Conservation (phyloP, 2,113 vertebrate genomes). For the Oxyruncus cristatus region DNA sequence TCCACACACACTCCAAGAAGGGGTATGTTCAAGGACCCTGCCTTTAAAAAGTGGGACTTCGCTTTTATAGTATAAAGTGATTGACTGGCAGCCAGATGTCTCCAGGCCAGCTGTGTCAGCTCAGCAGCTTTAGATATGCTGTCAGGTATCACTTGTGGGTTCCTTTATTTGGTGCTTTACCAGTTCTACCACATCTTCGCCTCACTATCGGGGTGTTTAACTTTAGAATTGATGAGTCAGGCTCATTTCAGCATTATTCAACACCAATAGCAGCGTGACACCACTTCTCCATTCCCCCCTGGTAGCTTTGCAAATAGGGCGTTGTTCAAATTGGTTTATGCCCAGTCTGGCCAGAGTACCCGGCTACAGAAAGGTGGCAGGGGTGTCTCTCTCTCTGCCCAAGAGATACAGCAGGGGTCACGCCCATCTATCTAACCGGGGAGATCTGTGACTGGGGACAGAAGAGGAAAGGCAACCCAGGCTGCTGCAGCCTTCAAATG, state of each 20-base stretch:
- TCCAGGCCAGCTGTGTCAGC: not conserved
- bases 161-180: not conserved
- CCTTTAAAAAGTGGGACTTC: not conserved
- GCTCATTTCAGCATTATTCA: not conserved
- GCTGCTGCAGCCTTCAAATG: not conserved
- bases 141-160: not conserved
- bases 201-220: not conserved
- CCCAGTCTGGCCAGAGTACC: not conserved
- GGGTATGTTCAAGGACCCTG: not conserved
- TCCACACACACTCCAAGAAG: not conserved
- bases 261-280: not conserved
- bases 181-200: not conserved
- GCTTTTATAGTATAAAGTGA: not conserved
- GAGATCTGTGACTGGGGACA: not conserved
- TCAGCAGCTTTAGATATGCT: not conserved
- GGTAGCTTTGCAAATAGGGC: not conserved
- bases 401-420: rapidly evolving
- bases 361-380: not conserved
- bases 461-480: too few relatives aligned
- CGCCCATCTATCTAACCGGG: too few relatives aligned
- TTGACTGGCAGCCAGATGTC: not conserved
- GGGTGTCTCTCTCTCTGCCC: not conserved
- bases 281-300: not conserved
- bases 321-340: not conserved
- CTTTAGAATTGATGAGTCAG: too few relatives aligned